phyloP scores from a whole-genome alignment of 2,113 vertebrate genomes.

The Odontophorus gujanensis region DNA sequence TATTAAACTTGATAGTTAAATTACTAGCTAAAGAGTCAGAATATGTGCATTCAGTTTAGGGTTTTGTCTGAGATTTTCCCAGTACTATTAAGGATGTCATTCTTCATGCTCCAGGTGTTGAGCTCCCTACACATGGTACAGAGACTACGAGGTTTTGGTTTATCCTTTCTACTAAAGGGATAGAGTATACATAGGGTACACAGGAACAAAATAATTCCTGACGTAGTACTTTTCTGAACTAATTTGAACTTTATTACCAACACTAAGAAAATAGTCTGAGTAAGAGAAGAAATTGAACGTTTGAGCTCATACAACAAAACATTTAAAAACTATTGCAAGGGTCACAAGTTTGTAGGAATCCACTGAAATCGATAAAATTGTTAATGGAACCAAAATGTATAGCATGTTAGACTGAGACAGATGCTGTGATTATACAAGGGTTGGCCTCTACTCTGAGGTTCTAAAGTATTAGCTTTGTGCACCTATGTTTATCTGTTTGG shows the following conservation, averaged over 20 bases:
- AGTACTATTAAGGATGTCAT: neutral
- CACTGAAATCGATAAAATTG: neutral
- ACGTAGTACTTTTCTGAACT: neutral
- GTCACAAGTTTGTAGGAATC: neutral
- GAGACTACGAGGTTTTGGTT: neutral
- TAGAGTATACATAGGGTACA: neutral
- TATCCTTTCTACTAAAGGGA: neutral
- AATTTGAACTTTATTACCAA: neutral
- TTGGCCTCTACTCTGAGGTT: neutral
- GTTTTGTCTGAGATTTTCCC: neutral
- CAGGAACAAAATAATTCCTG: neutral
- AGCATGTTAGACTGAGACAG: neutral
- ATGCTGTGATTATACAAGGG: neutral
- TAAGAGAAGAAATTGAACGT: neutral
- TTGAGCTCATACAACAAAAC: neutral
- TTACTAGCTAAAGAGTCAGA: neutral
- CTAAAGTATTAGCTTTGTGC: neutral
- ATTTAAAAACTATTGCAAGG: neutral
- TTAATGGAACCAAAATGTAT: neutral
- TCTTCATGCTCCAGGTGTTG: fast-evolving
- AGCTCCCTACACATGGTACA: neutral
- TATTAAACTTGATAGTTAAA: neutral
- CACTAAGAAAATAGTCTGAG: neutral
- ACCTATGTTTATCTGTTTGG: neutral
- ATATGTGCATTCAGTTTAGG: neutral